Evolutionary conservation across 2,888 invertebrate genomes (phyloP).

Genomic region (Lamellibrachia satsuma): DNA sequence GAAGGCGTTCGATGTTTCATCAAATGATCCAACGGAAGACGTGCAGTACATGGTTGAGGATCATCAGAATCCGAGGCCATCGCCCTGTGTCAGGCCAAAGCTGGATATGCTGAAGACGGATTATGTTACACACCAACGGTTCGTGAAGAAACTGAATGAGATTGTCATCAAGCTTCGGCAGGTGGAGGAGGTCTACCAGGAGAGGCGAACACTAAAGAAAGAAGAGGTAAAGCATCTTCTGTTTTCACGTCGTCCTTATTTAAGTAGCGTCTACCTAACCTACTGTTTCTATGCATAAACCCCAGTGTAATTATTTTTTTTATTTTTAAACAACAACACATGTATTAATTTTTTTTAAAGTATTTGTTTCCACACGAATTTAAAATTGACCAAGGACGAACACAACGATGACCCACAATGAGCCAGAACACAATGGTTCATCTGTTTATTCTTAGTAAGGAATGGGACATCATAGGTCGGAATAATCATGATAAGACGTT

Average conservation of each 20-base stretch:
- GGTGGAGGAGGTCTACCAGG: not conserved
- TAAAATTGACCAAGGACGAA: too few relatives aligned
- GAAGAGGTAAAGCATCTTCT: not conserved
- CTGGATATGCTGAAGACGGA: not conserved
- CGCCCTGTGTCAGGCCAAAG: not conserved
- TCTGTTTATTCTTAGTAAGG: too few relatives aligned
- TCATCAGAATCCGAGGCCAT: not conserved
- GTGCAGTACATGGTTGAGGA: not conserved
- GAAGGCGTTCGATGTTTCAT: constrained; percentile 45
- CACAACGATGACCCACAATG: too few relatives aligned
- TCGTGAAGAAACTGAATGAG: not conserved
- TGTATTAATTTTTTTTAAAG: not conserved
- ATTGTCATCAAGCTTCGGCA: not conserved
- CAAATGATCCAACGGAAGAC: constrained; percentile 35
- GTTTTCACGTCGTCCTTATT: not conserved
- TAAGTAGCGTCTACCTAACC: not conserved
- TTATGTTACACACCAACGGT: not conserved
- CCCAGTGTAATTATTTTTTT: too few relatives aligned
- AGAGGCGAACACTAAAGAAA: not conserved
- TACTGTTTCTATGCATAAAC: too few relatives aligned
- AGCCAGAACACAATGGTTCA: too few relatives aligned
- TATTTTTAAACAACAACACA: too few relatives aligned
- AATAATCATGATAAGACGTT: too few relatives aligned
- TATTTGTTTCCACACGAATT: too few relatives aligned
- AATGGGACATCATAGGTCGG: too few relatives aligned